These are phyloP conservation scores for Pseudonaja textilis DNA, from an alignment of 2,113 vertebrate species.

Conservation along the genomic window DNA sequence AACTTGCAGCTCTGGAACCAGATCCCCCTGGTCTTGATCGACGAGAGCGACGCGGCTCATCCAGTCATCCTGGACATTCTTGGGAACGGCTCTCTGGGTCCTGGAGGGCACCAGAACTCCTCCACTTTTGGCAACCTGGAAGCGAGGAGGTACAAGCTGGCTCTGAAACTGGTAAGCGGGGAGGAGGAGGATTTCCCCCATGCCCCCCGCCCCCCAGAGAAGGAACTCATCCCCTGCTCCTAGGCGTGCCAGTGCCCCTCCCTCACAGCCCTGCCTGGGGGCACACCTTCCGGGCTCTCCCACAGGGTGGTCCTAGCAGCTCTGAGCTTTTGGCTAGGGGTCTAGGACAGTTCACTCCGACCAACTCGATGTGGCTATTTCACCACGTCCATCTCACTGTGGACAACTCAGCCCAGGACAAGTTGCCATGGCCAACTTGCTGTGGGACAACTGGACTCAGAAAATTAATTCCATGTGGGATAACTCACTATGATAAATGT, in stretches of 20 bases:
- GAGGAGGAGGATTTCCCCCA: background rate
- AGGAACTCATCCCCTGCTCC: background rate
- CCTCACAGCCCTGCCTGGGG: background rate
- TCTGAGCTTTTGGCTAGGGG: background rate
- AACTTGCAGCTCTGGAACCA: conserved; percentile 72
- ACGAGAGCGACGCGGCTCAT: conserved; percentile 58
- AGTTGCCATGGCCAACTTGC: no score
- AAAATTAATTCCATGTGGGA: no score
- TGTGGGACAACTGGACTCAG: no score
- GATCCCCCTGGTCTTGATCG: conserved; percentile 74
- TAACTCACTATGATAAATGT: no score
- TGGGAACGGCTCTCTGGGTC: conserved; percentile 7
- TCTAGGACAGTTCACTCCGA: no score
- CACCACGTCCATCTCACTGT: no score
- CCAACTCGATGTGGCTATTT: no score
- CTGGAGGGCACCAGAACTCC: accelerated
- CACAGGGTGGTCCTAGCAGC: background rate
- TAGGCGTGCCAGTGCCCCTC: background rate
- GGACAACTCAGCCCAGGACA: no score
- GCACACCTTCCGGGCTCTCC: background rate
- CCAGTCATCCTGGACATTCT: conserved; percentile 67
- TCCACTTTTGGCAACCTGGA: accelerated
- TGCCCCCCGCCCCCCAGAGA: background rate
- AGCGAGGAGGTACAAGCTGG: conserved; percentile 70
- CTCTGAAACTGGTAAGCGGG: conserved; percentile 73